These are phyloP conservation scores for Eulacestoma nigropectus DNA, from an alignment of 2,113 vertebrate species.

Conservation along the genomic window DNA sequence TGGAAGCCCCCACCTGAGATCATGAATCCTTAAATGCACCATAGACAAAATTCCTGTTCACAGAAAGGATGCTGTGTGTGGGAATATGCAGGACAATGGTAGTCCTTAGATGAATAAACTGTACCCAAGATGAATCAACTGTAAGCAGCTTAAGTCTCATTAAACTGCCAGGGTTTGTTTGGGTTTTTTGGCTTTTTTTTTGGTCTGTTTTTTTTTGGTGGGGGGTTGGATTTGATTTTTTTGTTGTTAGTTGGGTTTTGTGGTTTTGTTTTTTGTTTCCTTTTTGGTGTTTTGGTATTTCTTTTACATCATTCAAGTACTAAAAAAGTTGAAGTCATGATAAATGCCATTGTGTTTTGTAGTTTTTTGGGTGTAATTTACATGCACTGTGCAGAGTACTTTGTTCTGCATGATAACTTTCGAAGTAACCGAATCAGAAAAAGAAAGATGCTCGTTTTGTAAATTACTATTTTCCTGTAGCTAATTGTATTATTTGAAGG, in stretches of 20 bases:
- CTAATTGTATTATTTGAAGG: background rate
- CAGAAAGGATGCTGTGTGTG: background rate
- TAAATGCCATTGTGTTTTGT: background rate
- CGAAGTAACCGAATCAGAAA: background rate
- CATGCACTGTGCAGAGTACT: background rate
- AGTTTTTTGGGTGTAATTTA: background rate
- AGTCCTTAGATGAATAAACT: background rate
- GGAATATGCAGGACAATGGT: background rate
- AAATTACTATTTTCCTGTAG: background rate
- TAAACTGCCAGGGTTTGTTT: background rate
- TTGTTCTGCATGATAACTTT: background rate
- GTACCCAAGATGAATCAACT: background rate
- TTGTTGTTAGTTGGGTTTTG: background rate
- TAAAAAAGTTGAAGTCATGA: background rate
- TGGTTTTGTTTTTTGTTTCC: background rate
- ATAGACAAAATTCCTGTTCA: background rate
- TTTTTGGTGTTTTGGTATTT: background rate
- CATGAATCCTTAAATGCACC: background rate
- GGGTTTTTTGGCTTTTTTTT: background rate
- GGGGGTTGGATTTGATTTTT: too few species aligned
- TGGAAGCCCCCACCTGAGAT: background rate
- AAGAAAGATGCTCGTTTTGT: background rate
- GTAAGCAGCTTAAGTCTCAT: background rate
- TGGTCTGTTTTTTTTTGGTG: background rate
- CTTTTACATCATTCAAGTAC: background rate